A percentile compares a stretch with the other conserved stretches of the same genome.
These are phyloP conservation scores for Tiliacea aurago DNA, from an alignment of 2,888 invertebrate species.

Conservation along the genomic window DNA sequence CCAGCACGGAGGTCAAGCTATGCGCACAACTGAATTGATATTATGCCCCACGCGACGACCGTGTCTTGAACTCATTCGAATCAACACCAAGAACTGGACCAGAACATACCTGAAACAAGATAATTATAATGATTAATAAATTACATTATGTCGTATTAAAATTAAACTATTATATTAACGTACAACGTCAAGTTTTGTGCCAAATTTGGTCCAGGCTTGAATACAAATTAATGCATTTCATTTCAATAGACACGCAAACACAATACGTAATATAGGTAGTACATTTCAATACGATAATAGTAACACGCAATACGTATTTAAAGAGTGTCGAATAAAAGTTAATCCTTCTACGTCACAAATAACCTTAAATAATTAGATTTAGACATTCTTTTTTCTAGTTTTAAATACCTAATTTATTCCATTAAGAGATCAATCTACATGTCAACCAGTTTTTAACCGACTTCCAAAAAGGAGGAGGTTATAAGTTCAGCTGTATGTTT, in stretches of 20 bases:
- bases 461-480: too few relatives aligned
- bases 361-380: constrained; percentile 20
- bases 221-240: constrained; percentile 15
- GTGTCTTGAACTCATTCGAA: constrained; percentile 56
- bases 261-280: background rate
- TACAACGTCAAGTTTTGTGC: constrained; percentile 5
- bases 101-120: constrained; percentile 75
- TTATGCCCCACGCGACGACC: constrained; percentile 37
- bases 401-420: constrained; percentile 17
- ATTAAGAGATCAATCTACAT: background rate
- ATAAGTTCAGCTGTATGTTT: too few relatives aligned
- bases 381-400: constrained; percentile 14
- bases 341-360: constrained; percentile 9
- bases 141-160: background rate
- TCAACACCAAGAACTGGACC: constrained; percentile 49
- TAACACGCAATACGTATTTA: background rate
- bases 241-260: constrained; percentile 13
- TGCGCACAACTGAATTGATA: constrained; percentile 43
- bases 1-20: constrained; percentile 51
- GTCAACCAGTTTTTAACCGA: background rate
- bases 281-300: too few relatives aligned
- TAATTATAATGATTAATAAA: constrained; percentile 38
- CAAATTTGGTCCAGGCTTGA: background rate
- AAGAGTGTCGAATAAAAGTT: background rate
- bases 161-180: background rate